phyloP scores from a whole-genome alignment of 2,888 invertebrate species.

The Pimpla rufipes region DNA sequence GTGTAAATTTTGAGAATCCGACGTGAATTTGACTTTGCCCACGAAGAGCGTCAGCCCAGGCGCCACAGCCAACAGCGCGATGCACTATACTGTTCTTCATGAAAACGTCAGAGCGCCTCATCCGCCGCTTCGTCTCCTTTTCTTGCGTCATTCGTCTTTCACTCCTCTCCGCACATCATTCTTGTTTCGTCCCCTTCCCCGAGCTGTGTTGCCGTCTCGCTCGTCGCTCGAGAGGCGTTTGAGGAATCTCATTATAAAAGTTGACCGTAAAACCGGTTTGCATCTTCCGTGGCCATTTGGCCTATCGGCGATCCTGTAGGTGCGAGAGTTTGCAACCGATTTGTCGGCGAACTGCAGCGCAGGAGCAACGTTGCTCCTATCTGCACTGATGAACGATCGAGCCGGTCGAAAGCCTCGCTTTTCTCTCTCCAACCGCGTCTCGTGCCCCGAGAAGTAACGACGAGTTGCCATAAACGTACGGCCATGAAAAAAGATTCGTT shows the following conservation, averaged over 20 bases:
- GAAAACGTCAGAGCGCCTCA: constrained; percentile 69
- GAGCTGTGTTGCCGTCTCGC: constrained; percentile 38
- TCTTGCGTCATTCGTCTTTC: constrained; percentile 39
- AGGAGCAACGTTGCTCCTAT: constrained; percentile 27
- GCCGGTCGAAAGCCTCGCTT: constrained; percentile 30
- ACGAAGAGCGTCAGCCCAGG: constrained; percentile 6
- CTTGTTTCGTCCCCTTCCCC: constrained; percentile 55
- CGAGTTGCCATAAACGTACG: constrained; percentile 46
- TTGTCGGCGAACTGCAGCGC: constrained; percentile 60
- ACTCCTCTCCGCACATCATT: constrained; percentile 56
- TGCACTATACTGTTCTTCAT: constrained; percentile 39
- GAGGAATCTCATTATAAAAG: constrained; percentile 80
- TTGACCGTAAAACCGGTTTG: constrained; percentile 78
- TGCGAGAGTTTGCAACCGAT: constrained; percentile 68
- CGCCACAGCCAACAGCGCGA: background rate
- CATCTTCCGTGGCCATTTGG: constrained; percentile 70
- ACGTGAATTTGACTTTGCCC: too few species aligned
- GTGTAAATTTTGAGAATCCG: too few species aligned
- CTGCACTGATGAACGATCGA: background rate
- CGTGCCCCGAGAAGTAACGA: constrained; percentile 28
- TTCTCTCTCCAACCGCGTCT: too few species aligned
- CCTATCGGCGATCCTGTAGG: constrained; percentile 58
- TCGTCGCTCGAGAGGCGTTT: constrained; percentile 70
- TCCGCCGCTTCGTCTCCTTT: constrained; percentile 44
- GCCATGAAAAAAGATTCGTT: constrained; percentile 61